These are phyloP conservation scores for Siderastrea siderea DNA, from an alignment of 92 coral and sea anemone species.

Conservation along the genomic window DNA sequence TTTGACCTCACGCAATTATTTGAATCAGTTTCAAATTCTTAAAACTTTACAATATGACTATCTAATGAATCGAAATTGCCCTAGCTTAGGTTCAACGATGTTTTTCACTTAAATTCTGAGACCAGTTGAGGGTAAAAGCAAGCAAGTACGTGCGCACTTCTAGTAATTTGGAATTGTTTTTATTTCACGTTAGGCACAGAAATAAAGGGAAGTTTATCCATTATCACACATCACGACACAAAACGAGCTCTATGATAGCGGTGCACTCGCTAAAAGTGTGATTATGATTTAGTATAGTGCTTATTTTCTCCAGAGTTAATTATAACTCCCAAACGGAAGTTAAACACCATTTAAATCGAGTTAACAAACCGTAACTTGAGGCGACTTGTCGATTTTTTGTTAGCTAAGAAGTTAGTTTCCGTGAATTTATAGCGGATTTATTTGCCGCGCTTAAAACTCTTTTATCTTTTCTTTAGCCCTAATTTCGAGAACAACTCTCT, in stretches of 20 bases:
- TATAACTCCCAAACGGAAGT: conserved; percentile 43
- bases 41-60: not conserved
- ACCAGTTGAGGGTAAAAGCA: not conserved
- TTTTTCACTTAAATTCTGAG: not conserved
- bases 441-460: not conserved
- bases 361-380: conserved; percentile 38
- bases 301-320: conserved; percentile 24
- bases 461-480: not conserved
- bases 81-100: too few species aligned
- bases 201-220: conserved; percentile 13
- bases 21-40: not conserved
- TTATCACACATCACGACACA: conserved; percentile 25
- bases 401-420: conserved; percentile 20
- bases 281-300: conserved; percentile 4
- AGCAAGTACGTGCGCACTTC: not conserved
- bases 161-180: not conserved
- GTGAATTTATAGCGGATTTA: conserved; percentile 23
- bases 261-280: conserved; percentile 19
- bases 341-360: conserved; percentile 38
- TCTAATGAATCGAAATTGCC: not conserved
- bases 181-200: not conserved
- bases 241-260: conserved; percentile 27
- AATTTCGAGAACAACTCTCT: not conserved
- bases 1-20: conserved; percentile 41
- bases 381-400: conserved; percentile 15